Evolutionary conservation across 2,888 invertebrate species (phyloP).

Genomic region (Habrosyne pyritoides): DNA sequence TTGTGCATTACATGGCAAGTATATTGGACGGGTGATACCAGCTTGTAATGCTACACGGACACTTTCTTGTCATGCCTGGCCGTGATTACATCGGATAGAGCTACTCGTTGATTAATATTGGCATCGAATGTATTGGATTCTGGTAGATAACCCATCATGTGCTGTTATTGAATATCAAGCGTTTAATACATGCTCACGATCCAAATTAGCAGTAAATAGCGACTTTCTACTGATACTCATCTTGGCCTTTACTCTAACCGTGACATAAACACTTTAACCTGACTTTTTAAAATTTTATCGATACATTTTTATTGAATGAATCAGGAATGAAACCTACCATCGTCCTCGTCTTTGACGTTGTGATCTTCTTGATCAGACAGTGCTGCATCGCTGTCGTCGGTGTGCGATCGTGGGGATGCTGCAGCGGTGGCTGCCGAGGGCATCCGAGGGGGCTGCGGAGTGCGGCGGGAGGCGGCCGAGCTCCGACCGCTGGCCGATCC

Average conservation of each 20-base stretch:
- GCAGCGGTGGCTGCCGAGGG: conserved; percentile 84
- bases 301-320: too few species aligned
- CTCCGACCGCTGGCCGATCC: conserved; percentile 81
- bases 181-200: neutral
- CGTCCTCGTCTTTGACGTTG: conserved; percentile 92
- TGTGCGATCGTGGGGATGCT: conserved; percentile 88
- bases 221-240: neutral
- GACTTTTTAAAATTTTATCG: too few species aligned
- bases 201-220: neutral
- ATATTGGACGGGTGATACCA: conserved; percentile 66
- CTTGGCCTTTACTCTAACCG: neutral
- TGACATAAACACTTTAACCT: neutral
- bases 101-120: conserved; percentile 41
- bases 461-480: conserved; percentile 85
- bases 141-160: conserved; percentile 81
- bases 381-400: conserved; percentile 92
- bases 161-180: conserved; percentile 12
- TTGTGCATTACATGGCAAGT: conserved; percentile 67
- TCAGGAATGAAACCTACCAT: conserved; percentile 81
- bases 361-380: conserved; percentile 94
- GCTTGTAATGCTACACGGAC: conserved; percentile 68
- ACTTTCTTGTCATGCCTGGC: conserved; percentile 65
- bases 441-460: conserved; percentile 81
- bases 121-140: conserved; percentile 16
- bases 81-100: conserved; percentile 56